These are phyloP conservation scores for Eremophila alpestris DNA, from an alignment of 2,797 vertebrate species.

Conservation along the genomic window DNA sequence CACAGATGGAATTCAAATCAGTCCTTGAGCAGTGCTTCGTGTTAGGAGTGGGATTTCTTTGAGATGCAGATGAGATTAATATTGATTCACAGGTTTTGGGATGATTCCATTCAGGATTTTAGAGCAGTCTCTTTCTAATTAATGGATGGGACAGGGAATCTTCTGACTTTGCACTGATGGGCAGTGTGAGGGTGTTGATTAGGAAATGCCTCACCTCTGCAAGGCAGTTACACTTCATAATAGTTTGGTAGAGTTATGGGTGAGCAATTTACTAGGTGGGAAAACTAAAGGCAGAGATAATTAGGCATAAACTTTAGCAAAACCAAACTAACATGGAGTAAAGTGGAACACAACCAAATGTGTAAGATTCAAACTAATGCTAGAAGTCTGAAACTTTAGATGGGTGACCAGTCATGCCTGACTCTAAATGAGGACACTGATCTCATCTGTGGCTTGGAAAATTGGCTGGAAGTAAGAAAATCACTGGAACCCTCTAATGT, in stretches of 20 bases:
- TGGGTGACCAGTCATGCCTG: neutral
- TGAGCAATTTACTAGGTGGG: neutral
- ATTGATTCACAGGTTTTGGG: neutral
- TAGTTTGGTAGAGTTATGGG: neutral
- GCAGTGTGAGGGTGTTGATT: neutral
- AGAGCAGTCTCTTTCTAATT: neutral
- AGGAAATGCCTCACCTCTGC: neutral
- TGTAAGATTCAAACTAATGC: neutral
- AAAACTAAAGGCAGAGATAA: neutral
- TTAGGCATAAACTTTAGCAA: neutral
- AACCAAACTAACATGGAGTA: neutral
- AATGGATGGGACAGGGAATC: neutral
- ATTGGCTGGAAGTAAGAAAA: neutral
- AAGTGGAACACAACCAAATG: neutral
- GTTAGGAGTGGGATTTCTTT: neutral
- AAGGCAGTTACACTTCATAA: neutral
- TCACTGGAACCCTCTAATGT: neutral
- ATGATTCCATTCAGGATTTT: neutral
- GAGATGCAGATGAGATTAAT: neutral
- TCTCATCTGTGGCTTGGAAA: neutral
- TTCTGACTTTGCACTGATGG: neutral
- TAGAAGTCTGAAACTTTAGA: neutral
- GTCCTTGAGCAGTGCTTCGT: neutral
- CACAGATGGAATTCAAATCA: neutral
- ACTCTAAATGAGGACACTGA: neutral